A percentile compares a stretch with the other conserved stretches of the same genome.
Evolutionary conservation across 2,113 vertebrate genomes (phyloP).

Genomic region (Catagonus wagneri): DNA sequence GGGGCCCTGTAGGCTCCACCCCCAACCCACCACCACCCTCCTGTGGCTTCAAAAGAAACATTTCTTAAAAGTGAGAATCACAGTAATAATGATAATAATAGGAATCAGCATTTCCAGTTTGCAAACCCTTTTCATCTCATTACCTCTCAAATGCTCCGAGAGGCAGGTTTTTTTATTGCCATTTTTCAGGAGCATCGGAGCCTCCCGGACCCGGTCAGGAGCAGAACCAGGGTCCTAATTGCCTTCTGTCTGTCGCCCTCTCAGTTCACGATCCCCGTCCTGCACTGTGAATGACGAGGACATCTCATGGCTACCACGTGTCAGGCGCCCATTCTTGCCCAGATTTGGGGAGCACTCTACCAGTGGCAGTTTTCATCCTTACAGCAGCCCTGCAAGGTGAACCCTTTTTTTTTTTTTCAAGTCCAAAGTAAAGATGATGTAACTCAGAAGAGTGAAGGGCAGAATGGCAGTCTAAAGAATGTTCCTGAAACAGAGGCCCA

Average conservation of each 20-base stretch:
- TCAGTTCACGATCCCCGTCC: not conserved
- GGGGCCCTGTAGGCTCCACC: not conserved
- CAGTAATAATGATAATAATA: not conserved
- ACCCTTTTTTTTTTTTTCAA: too few species aligned
- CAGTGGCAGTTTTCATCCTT: not conserved
- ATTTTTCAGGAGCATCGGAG: not conserved
- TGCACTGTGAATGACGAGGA: not conserved
- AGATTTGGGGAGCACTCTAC: not conserved
- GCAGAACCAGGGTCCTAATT: not conserved
- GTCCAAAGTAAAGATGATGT: not conserved
- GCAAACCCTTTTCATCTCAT: not conserved
- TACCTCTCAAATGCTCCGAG: not conserved
- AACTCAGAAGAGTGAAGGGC: not conserved
- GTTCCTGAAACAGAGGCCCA: not conserved
- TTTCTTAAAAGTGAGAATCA: not conserved
- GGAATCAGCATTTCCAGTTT: not conserved
- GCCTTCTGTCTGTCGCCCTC: not conserved
- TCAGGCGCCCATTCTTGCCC: not conserved
- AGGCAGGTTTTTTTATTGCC: not conserved
- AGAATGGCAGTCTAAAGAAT: not conserved
- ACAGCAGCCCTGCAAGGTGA: not conserved
- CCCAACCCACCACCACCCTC: not conserved
- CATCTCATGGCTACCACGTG: fast-evolving
- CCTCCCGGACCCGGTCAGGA: not conserved
- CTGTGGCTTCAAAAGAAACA: not conserved